Base-by-base conservation (phyloP, 2,888 invertebrate genomes). In the Calameuta filiformis region DNA sequence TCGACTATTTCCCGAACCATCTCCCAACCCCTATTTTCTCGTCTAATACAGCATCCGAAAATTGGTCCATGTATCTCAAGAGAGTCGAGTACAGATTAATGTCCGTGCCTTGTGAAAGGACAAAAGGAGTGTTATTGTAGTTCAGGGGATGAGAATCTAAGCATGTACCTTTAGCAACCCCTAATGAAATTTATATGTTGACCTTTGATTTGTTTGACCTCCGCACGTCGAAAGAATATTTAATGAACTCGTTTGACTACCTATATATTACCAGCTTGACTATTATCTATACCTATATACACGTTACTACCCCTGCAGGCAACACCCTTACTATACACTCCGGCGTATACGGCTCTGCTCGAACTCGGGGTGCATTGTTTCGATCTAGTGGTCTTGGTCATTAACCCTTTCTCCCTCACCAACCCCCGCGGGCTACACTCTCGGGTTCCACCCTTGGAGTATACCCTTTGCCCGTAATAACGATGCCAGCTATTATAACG, bases 1-100 rank as follows among this genome's bases (percentile, higher is more conserved):
- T 31, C 31, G 71, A 6, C 35, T 35, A 30, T 73, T 40, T 9
- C n/a, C 1, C 68, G 69, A 69, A 35, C 68, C 15, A n/a, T 31
- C 15, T 33, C 69, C 12, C 71, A 33, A 12, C 71, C 71, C 71
- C 15, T 71, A 31, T 12, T 33, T 23, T 30, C 31, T 15, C 73
- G 35, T 78, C 83, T 87, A 87, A 87, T 88, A 87, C 86, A 86
- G 87, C 88, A 87, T 86, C 85, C 82, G 86, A 84, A 87, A 87
- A 89, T 89, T 88, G 87, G 86, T 85, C 84, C 86, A 87, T 88
- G 87, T 85, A 86, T 89, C 86, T 87, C 82, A 82, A 78, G 82
- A 76, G 77, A 77, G 12, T 40, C 12, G 30, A 69, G 69, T 30
- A 69, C 4, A 33, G 15, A 69, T 69, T 30, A 69, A 69, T 11